Base-by-base conservation (phyloP, 2,113 vertebrate species). In the Motacilla alba region DNA sequence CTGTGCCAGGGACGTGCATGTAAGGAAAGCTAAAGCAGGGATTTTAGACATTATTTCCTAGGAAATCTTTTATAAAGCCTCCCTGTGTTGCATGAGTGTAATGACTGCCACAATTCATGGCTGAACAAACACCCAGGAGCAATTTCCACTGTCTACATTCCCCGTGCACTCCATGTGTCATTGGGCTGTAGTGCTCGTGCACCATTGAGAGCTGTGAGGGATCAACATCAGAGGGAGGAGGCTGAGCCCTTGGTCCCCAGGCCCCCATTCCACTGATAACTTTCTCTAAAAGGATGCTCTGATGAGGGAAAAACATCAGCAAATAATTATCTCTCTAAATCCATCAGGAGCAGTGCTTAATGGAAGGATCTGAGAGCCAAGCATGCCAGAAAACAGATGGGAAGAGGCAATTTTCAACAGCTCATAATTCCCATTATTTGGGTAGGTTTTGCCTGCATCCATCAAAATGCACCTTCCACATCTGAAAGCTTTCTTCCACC, bases 391-490 rank as follows among this genome's bases (percentile, higher is more conserved):
- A 82, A 78, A 59, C 90, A 82, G 82, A 55, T 33, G 52, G 77
- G 78, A 68, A 91, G n/a, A 87, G 49, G 84, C 74, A 50, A 82
- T 78, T 87, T 82, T 49, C 87, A 78, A 39, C 87, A 91, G 84
- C 90, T 93, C 47, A 0, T 63, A 79, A 91, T 67, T 95, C 56
- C 68, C 39, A 28, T 46, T 55, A 6, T 67, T 87, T 43, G 68
- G 83, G 84, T 13, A 11, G 86, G 73, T 20, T 74, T 94, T 70
- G 56, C 66, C 81, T 43, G 39, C 60, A 89, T 63, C 84, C 89
- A 77, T 78, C 84, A 84, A 78, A 94, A 68, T 28, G 81, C 82
- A 87, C 93, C 81, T 94, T 87, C 77, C 81, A 33, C 60, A 82
- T 53, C 49, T 68, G 69, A 87, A 93, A 78, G 69, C 21, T 59